Evolutionary conservation across 2,888 invertebrate species (phyloP), one percentile per base, ranked within the genome.

Genomic region (Quadriops clusia): DNA sequence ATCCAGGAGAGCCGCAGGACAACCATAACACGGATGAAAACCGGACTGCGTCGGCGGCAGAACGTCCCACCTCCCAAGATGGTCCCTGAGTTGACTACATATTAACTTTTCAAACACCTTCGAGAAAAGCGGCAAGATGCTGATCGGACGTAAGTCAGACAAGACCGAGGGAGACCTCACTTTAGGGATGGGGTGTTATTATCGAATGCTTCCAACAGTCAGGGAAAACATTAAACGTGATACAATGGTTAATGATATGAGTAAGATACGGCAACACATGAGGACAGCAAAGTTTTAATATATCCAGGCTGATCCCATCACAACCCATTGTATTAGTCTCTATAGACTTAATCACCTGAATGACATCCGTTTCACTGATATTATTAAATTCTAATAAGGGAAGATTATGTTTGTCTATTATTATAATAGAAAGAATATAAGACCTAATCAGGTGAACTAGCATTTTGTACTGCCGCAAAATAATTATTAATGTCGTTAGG

Each of bases 11-110:
- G 29, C 21, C 3, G 29, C 9, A 3, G 21, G 14, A 17, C 29
- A 29, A 21, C 29, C 22, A 10, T 29, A 15, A 10, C 14, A 14
- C 4, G 20, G 17, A 12, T 15, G 10, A 29, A 29, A 29, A 8
- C 29, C 29, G 9, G 21, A 29, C 12, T 29, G 21, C 8, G 7
- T 11, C 4, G 8, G 12, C 3, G 49, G 46, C 1, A 52, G 27
- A 2, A 50, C n/a, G n/a, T n/a, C n/a, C n/a, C n/a, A n/a, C n/a
- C n/a, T n/a, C n/a, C n/a, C n/a, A n/a, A n/a, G n/a, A n/a, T n/a
- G n/a, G n/a, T n/a, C n/a, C n/a, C n/a, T 27, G 5, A 31, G 10
- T 12, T 31, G 25, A 9, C 4, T 3, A 13, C 22, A 22, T 13
- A 26, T 6, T 27, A 27, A 25, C 18, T 24, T 31, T 17, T 31